Evolutionary conservation across 2,113 vertebrate genomes (phyloP).

Genomic region (Myotis yumanensis): DNA sequence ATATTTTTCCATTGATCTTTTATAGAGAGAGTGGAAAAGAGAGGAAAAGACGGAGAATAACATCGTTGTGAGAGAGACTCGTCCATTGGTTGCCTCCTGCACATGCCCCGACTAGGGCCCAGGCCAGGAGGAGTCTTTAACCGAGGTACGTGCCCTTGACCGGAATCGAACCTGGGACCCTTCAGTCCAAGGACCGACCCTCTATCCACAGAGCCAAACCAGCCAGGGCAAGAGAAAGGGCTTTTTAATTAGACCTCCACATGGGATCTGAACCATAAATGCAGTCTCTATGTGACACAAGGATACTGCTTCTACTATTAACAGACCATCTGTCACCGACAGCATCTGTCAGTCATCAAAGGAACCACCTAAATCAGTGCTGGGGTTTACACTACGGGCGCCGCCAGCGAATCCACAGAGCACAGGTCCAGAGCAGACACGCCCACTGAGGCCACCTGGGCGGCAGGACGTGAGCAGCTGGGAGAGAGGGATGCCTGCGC

Average conservation of each 20-base stretch:
- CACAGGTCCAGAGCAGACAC: background rate
- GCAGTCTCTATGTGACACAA: background rate
- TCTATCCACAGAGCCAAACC: too few relatives aligned
- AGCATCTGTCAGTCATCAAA: conserved; percentile 40
- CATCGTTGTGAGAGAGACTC: too few relatives aligned
- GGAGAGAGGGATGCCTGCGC: background rate
- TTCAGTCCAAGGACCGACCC: too few relatives aligned
- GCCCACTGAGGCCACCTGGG: background rate
- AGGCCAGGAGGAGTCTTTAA: too few relatives aligned
- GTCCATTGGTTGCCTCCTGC: too few relatives aligned
- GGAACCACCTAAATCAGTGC: conserved; percentile 63
- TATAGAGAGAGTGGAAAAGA: too few relatives aligned
- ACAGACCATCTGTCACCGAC: conserved; percentile 25
- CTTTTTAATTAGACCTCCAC: background rate
- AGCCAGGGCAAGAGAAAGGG: background rate
- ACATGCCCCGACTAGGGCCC: too few relatives aligned
- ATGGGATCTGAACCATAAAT: conserved; percentile 42
- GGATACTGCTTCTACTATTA: conserved; percentile 37
- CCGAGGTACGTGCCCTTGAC: too few relatives aligned
- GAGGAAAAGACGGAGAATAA: too few relatives aligned
- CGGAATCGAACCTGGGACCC: too few relatives aligned
- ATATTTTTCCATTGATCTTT: too few relatives aligned
- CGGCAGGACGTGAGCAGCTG: background rate
- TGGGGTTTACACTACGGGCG: conserved; percentile 35
- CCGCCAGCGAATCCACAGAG: conserved; percentile 20